Base-by-base conservation (phyloP, 2,888 invertebrate species). In the Cybosia mesomella region DNA sequence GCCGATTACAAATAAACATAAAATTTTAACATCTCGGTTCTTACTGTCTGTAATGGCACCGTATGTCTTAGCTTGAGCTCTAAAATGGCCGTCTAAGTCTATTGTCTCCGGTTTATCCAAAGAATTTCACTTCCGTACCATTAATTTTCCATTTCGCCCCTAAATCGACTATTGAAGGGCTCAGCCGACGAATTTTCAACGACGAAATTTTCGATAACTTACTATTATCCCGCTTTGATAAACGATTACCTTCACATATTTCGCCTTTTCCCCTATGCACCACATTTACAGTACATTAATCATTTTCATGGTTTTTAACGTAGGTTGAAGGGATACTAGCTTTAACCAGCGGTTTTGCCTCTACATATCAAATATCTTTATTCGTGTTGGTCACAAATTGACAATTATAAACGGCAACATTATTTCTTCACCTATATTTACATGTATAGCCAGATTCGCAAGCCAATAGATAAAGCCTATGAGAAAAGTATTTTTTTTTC, bases 131-230 rank as follows among this genome's bases (percentile, higher is more conserved):
- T 92, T 92, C 91, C 92, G 86, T 86, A 72, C 86, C 92, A 92
- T 92, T 91, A 91, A 92, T 90, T 92, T 92, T 90, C 91, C 89
- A 92, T 92, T 92, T 88, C 82, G 82, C 84, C 81, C 87, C 87
- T 85, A 87, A 90, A 90, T 89, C 89, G 89, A 84, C 91, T 87
- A 90, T 91, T 89, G 88, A 88, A 83, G 79, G 85, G 86, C 87
- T 89, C 85, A 82, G 81, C 77, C 81, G 79, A 72, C 80, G 86
- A 87, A 87, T 88, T 89, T 86, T 86, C 85, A 88, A 82, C 83
- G 83, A 85, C 83, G 82, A 84, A 85, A 87, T 88, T 86, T 85
- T 85, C 83, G 83, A 87, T 89, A 87, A 89, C 85, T 88, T 90
- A 86, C 87, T 87, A 86, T 87, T 85, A 86, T 81, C 77, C 75